Base-by-base conservation (phyloP, 2,113 vertebrate species). In the Brachyhypopomus occidentalis region DNA sequence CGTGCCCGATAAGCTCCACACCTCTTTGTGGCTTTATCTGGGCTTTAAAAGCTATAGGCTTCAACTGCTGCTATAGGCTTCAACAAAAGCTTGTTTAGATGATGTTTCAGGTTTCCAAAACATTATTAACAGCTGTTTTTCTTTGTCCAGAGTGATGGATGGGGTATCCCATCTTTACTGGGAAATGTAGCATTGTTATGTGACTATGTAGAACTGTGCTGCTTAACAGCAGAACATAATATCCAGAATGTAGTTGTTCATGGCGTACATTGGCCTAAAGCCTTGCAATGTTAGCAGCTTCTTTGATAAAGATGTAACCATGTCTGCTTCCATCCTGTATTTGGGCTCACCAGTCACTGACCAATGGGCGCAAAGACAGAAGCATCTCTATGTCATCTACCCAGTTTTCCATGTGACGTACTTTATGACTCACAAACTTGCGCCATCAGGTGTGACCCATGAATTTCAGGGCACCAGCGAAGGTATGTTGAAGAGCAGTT, bases 401-500 rank as follows among this genome's bases (percentile, higher is more conserved):
- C 45, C 45, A 12, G 11, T 52, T 11, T 14, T 14, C 12, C 45
- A 8, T 52, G 45, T 52, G 45, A 52, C 45, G 12, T 14, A 52
- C 12, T 52, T 71, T 71, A 30, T 64, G 38, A 27, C 41, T 5
- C 62, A 36, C 34, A 69, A 7, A 58, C 59, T 56, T 74, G 75
- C 59, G 59, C 79, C 72, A 38, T 75, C 60, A 73, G 14, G 64
- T 75, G 36, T 62, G 56, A 72, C 36, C 25, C 64, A 59, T 41
- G 70, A 66, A 78, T 71, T 79, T 83, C 19, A 79, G 66, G 59
- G 59, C 74, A 76, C 38, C 59, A 67, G 41, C 9, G 41, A 59
- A 74, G 60, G 4, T 75, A 71, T 70, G 45, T 83, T 60, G 69
- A 72, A 34, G 63, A 52, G 73, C 77, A 75, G 74, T 60, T 69